Conservation (phyloP, 2,113 vertebrate species). For the Alethe castanea region DNA sequence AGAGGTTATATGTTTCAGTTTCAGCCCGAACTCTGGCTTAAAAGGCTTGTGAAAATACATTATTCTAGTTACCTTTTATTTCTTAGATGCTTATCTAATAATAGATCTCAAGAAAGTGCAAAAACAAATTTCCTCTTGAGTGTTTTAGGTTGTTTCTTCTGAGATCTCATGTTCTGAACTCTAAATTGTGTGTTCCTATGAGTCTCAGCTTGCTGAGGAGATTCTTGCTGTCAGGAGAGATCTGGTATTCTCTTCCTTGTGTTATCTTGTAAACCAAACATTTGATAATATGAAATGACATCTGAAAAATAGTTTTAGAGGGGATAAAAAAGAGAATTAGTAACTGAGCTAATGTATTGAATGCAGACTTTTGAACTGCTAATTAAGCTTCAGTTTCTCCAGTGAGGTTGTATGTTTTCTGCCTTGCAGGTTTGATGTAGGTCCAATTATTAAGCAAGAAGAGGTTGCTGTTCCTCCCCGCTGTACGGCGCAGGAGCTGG, state of each 20-base stretch:
- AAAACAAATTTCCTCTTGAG: not conserved
- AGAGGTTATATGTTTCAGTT: not conserved
- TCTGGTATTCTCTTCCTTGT: not conserved
- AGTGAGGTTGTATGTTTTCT: not conserved
- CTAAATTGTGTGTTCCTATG: not conserved
- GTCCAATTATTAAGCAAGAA: slow-evolving; percentile 88
- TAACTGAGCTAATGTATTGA: not conserved
- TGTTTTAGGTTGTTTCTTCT: not conserved
- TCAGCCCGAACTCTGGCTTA: not conserved
- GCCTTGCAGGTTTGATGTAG: slow-evolving; percentile 87
- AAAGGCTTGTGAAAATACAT: not conserved
- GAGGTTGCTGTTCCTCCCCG: slow-evolving; percentile 75
- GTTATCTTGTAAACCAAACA: not conserved
- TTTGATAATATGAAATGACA: not conserved
- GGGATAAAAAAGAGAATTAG: not conserved
- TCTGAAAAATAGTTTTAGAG: not conserved
- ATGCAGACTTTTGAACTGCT: not conserved
- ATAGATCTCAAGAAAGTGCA: not conserved
- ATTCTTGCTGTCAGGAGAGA: not conserved
- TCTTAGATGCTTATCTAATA: not conserved
- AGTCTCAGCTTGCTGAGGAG: not conserved
- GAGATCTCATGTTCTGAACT: not conserved
- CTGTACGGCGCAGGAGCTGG: slow-evolving; percentile 83
- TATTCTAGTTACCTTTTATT: not conserved
- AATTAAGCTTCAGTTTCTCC: not conserved